These are phyloP conservation scores for Phocides pigmalion DNA, from an alignment of 1,140 invertebrate species.

Conservation along the genomic window DNA sequence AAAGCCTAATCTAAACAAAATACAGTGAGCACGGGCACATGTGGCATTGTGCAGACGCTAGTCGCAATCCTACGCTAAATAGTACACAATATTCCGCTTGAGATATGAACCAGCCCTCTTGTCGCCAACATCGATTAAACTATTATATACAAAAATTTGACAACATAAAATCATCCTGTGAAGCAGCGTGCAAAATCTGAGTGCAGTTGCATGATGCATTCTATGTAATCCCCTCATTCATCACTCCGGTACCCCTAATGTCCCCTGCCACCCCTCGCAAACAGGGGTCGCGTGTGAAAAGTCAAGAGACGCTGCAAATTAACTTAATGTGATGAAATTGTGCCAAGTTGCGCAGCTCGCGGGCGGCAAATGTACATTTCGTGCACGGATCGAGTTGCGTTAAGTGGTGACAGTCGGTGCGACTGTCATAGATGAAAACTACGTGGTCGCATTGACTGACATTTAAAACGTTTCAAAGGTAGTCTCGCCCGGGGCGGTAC, in stretches of 20 bases:
- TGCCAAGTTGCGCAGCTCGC: conserved; percentile 10
- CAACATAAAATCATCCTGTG: conserved; percentile 59
- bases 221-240: conserved; percentile 80
- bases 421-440: too few relatives aligned
- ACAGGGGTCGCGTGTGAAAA: conserved; percentile 71
- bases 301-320: conserved; percentile 69
- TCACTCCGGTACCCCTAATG: conserved; percentile 60
- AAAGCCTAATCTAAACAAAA: too few relatives aligned
- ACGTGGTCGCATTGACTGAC: neutral
- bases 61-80: too few relatives aligned
- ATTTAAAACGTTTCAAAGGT: neutral
- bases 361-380: conserved; percentile 15
- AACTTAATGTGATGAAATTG: conserved; percentile 54
- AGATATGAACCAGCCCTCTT: too few relatives aligned
- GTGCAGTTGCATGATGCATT: conserved; percentile 79
- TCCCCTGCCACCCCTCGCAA: conserved; percentile 62
- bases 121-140: too few relatives aligned
- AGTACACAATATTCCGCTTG: too few relatives aligned
- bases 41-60: too few relatives aligned
- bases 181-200: conserved; percentile 74
- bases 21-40: too few relatives aligned
- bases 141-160: neutral
- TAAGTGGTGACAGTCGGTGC: too few relatives aligned
- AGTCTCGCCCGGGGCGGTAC: too few relatives aligned
- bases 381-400: conserved; percentile 11